Evolutionary conservation across 1,140 invertebrate genomes (phyloP).

Genomic region (Micrasema longulum): DNA sequence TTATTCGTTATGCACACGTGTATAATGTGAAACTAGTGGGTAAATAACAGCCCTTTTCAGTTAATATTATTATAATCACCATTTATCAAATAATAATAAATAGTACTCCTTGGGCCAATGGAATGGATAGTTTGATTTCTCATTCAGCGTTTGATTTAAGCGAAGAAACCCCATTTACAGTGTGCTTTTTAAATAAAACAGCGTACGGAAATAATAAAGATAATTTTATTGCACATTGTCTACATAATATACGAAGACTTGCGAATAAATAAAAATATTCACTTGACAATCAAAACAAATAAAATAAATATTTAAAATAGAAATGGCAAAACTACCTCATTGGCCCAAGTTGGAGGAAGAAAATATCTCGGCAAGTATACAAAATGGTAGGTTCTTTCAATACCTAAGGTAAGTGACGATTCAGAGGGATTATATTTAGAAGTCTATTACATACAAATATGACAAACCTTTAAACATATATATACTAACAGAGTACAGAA

Average conservation of each 20-base stretch:
- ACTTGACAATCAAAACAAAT: constrained; percentile 1
- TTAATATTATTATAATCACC: background rate
- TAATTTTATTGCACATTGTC: constrained; percentile 28
- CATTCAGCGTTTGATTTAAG: background rate
- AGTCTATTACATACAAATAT: too few relatives aligned
- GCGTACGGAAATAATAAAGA: constrained; percentile 15
- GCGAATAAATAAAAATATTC: constrained; percentile 12
- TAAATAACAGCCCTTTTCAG: too few relatives aligned
- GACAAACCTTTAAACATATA: too few relatives aligned
- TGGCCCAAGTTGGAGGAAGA: constrained; percentile 5
- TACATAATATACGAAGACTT: constrained; percentile 7
- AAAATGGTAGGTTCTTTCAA: too few relatives aligned
- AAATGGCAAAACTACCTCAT: constrained; percentile 17
- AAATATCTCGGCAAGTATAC: too few relatives aligned
- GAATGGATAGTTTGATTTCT: background rate
- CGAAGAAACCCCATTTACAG: background rate
- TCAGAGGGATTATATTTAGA: too few relatives aligned
- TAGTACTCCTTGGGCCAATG: constrained; percentile 17
- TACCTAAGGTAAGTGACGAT: too few relatives aligned
- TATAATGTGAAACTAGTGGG: too few relatives aligned
- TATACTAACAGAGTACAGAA: too few relatives aligned
- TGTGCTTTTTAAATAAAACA: constrained; percentile 18
- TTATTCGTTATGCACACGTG: too few relatives aligned
- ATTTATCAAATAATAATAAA: background rate
- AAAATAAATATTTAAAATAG: constrained; percentile 6